Evolutionary conservation across 2,888 invertebrate genomes (phyloP).

Genomic region (Syrista parreyssii): DNA sequence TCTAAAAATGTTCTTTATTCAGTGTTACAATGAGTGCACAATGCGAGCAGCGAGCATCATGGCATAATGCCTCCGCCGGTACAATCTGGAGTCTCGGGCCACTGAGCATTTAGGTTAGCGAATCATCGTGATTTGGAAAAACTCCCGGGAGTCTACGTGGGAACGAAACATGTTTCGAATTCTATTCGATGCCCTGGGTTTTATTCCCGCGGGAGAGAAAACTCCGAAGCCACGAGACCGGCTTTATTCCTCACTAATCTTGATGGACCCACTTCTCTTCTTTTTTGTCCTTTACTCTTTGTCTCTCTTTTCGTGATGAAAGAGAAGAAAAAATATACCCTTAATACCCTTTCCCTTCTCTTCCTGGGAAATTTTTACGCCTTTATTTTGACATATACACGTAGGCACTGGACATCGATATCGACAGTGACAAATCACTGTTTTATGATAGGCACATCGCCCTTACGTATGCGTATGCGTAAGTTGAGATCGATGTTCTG

Average conservation of each 20-base stretch:
- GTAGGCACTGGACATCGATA: not conserved
- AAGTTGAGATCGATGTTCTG: not conserved
- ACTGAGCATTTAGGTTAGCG: conserved; percentile 52
- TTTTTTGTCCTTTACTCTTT: not conserved
- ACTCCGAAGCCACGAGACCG: not conserved
- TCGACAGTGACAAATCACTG: not conserved
- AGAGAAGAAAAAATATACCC: not conserved
- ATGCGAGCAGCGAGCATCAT: conserved; percentile 32
- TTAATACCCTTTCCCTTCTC: not conserved
- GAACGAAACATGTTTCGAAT: conserved; percentile 52
- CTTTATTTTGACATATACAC: not conserved
- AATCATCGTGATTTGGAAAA: conserved; percentile 59
- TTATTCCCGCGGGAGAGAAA: conserved; percentile 2
- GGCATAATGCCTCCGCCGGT: conserved; percentile 36
- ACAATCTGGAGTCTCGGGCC: conserved; percentile 44
- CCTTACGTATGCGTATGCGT: not conserved
- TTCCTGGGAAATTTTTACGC: not conserved
- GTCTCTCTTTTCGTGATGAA: not conserved
- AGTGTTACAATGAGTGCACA: conserved; percentile 52
- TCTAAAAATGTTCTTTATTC: conserved; percentile 58
- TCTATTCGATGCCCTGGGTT: conserved; percentile 24
- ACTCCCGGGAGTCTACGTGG: conserved; percentile 46
- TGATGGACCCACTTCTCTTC: not conserved
- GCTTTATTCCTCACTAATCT: not conserved
- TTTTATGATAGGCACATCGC: not conserved